phyloP scores from a whole-genome alignment of 2,113 vertebrate species.

The Uria aalge region DNA sequence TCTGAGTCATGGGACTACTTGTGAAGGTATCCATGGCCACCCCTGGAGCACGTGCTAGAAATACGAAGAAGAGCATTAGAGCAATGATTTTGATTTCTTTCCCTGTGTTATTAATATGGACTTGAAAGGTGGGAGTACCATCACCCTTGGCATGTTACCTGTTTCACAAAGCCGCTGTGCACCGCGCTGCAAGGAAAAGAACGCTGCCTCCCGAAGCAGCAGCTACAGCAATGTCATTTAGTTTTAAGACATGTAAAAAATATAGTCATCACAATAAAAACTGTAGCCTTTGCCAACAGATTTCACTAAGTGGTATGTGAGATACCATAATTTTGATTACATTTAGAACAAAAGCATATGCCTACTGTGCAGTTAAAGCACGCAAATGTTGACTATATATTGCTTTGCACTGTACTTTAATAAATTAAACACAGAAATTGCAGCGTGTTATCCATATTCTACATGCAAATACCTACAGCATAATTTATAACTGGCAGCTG shows the following conservation, averaged over 20 bases:
- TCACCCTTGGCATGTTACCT: background rate
- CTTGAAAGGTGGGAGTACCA: background rate
- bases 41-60: background rate
- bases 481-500: slow-evolving; percentile 55
- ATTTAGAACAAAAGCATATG: slow-evolving; percentile 64
- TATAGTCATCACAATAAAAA: slow-evolving; percentile 37
- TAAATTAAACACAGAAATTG: slow-evolving; percentile 47
- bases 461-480: slow-evolving; percentile 33
- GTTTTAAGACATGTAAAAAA: slow-evolving; percentile 31
- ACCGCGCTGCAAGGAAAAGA: background rate
- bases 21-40: background rate
- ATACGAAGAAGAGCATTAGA: background rate
- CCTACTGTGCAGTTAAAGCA: slow-evolving; percentile 31
- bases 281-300: slow-evolving; percentile 17
- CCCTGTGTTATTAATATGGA: background rate
- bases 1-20: background rate
- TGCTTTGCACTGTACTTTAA: slow-evolving; percentile 35
- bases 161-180: background rate
- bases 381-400: slow-evolving; percentile 30
- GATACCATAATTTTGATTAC: slow-evolving; percentile 56
- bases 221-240: background rate
- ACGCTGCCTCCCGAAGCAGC: background rate
- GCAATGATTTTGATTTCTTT: background rate
- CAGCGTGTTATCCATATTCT: slow-evolving; percentile 51
- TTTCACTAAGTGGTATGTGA: slow-evolving; percentile 56